These are phyloP conservation scores for Pollicipes pollicipes DNA, from an alignment of 1,140 invertebrate species.

Conservation along the genomic window DNA sequence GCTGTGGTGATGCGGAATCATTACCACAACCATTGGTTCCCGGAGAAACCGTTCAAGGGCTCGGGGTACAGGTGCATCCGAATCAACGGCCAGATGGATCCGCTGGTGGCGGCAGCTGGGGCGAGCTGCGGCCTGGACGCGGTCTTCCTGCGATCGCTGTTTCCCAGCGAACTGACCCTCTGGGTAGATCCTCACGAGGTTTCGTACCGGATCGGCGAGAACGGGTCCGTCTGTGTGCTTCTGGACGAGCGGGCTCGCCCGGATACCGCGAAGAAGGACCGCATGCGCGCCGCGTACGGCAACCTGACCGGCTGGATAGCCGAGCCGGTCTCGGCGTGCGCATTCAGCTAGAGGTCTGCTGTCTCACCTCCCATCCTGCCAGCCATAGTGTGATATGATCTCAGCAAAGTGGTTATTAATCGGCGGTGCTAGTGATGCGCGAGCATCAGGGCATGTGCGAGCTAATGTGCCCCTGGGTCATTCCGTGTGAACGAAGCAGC, in stretches of 20 bases:
- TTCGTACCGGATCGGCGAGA: conserved; percentile 46
- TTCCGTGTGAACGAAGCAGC: neutral
- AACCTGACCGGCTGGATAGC: neutral
- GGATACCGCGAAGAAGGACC: neutral
- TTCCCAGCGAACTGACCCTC: conserved; percentile 45
- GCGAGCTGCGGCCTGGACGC: conserved; percentile 34
- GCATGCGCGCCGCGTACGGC: neutral
- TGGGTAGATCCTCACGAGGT: conserved; percentile 50
- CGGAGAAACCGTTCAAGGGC: conserved; percentile 41
- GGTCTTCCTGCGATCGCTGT: conserved; percentile 31
- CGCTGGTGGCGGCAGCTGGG: conserved; percentile 40
- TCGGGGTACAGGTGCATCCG: conserved; percentile 45
- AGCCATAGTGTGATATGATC: conserved; percentile 1
- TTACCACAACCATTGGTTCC: conserved; percentile 47
- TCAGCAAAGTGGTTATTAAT: neutral
- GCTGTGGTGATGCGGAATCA: conserved; percentile 34
- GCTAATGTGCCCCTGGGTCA: neutral
- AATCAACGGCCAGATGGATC: conserved; percentile 48
- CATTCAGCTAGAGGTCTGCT: neutral
- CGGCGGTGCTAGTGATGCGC: neutral
- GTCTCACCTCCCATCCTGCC: neutral
- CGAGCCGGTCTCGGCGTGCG: neutral
- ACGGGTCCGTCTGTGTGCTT: conserved; percentile 45
- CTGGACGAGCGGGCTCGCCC: conserved; percentile 26
- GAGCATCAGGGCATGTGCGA: neutral